These are phyloP conservation scores for Pluvialis apricaria DNA, from an alignment of 2,113 vertebrate genomes.

Conservation along the genomic window DNA sequence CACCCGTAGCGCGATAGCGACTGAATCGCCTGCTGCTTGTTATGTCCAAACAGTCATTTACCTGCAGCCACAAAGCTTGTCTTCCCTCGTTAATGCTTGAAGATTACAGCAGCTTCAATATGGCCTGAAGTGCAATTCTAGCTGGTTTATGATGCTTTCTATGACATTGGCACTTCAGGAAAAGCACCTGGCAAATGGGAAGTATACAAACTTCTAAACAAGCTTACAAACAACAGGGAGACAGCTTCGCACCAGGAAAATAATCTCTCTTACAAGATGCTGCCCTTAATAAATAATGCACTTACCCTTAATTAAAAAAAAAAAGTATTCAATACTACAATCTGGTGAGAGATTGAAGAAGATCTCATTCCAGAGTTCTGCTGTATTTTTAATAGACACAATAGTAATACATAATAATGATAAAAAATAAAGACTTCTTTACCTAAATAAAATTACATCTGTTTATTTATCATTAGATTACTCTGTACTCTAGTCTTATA, in stretches of 20 bases:
- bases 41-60: neutral
- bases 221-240: neutral
- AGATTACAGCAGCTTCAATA: neutral
- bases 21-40: neutral
- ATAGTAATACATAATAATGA: neutral
- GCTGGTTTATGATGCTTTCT: neutral
- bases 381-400: neutral
- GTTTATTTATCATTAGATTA: neutral
- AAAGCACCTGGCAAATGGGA: neutral
- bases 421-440: neutral
- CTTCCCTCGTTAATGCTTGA: neutral
- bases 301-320: neutral
- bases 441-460: neutral
- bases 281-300: neutral
- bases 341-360: neutral
- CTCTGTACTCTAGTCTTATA: neutral
- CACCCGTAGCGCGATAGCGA: rapidly evolving
- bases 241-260: neutral
- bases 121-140: neutral
- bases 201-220: neutral
- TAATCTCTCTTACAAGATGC: neutral
- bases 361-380: neutral
- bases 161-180: neutral
- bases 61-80: neutral
- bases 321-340: neutral